Percentiles rank a stretch among this genome's conserved stretches.
phyloP scores from a whole-genome alignment of 2,888 invertebrate species.

The Euzetes globulus region DNA sequence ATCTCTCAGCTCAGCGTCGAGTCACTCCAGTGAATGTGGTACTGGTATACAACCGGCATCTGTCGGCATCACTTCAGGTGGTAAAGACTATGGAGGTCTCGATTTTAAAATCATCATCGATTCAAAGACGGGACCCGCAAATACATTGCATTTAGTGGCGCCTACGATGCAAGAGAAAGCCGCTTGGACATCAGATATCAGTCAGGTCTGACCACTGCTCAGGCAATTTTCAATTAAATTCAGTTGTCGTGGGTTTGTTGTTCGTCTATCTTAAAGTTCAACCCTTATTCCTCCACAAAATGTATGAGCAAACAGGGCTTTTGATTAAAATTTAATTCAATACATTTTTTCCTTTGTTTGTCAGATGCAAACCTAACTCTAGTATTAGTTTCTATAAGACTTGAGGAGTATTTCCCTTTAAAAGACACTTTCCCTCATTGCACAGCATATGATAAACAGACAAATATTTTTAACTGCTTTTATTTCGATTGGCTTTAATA shows the following conservation, averaged over 20 bases:
- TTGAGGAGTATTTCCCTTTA: no score
- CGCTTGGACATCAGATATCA: slow-evolving; percentile 86
- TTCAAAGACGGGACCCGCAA: slow-evolving; percentile 59
- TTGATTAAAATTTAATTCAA: no score
- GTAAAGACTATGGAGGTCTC: slow-evolving; percentile 47
- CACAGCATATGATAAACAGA: no score
- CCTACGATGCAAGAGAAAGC: slow-evolving; percentile 79
- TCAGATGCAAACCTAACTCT: no score
- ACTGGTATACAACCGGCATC: slow-evolving; percentile 37
- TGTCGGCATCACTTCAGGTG: slow-evolving; percentile 9
- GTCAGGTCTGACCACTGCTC: slow-evolving; percentile 54
- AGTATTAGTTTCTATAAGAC: no score
- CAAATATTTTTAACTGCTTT: no score
- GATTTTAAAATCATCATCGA: slow-evolving; percentile 67
- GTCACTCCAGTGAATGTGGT: slow-evolving; percentile 41
- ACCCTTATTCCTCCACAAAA: no score
- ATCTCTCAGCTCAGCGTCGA: slow-evolving; percentile 41
- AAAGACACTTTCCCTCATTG: no score
- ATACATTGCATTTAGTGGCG: slow-evolving; percentile 56
- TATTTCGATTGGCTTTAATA: no score
- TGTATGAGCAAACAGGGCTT: no score
- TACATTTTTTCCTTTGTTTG: no score
- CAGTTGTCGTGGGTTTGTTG: not conserved
- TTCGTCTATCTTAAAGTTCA: not conserved
- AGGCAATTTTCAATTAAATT: not conserved